Conservation (phyloP, 1,140 invertebrate genomes). For the Oppia nitens region DNA sequence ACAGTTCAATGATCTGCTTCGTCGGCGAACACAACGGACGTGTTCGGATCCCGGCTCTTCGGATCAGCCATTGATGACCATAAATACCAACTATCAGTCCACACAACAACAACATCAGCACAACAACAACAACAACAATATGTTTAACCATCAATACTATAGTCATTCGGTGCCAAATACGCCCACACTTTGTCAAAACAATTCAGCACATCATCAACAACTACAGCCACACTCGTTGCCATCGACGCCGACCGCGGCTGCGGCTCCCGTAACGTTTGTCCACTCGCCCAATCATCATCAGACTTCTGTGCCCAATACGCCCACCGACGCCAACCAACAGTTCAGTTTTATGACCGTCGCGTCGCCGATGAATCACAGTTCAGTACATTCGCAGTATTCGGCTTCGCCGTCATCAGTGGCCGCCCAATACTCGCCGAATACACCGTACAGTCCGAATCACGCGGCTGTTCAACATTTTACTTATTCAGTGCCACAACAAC, state of each 20-base stretch:
- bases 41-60: background rate
- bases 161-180: constrained; percentile 12
- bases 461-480: constrained; percentile 36
- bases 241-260: background rate
- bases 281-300: background rate
- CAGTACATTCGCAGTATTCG: constrained; percentile 6
- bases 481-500: constrained; percentile 61
- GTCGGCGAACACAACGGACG: background rate
- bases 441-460: constrained; percentile 27
- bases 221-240: background rate
- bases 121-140: background rate
- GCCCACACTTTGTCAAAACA: background rate
- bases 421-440: constrained; percentile 32
- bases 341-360: background rate
- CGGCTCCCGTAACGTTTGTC: background rate
- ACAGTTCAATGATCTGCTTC: background rate
- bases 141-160: background rate
- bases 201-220: background rate
- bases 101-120: background rate
- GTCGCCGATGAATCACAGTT: constrained; percentile 42
- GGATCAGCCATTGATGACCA: background rate
- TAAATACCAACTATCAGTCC: background rate
- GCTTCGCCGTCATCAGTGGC: constrained; percentile 7
- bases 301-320: background rate
- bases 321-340: background rate